phyloP scores from a whole-genome alignment of 2,113 vertebrate genomes.

The Neolamprologus sp. region DNA sequence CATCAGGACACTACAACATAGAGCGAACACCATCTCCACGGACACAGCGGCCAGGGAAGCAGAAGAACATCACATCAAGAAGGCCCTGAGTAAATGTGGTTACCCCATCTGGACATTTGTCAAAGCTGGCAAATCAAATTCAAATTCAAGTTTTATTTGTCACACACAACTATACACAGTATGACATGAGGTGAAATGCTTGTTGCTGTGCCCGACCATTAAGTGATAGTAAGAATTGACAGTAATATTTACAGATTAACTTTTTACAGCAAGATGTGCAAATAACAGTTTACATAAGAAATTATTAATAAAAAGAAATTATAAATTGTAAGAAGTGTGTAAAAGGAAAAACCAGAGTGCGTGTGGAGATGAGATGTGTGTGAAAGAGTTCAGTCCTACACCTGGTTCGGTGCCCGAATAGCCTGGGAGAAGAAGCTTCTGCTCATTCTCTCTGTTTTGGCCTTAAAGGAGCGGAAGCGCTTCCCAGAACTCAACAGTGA shows the following conservation, averaged over 20 bases:
- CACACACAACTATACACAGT: background rate
- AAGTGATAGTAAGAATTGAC: background rate
- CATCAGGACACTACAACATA: background rate
- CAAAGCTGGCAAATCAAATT: background rate
- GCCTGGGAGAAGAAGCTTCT: background rate
- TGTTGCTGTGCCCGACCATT: background rate
- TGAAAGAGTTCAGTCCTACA: background rate
- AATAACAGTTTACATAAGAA: no score
- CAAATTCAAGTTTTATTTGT: background rate
- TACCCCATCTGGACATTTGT: background rate
- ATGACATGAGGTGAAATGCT: background rate
- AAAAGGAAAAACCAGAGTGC: background rate
- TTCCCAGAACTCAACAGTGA: background rate
- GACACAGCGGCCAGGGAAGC: background rate
- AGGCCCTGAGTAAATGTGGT: background rate
- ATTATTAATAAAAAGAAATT: background rate
- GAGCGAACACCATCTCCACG: background rate
- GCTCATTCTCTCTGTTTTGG: background rate
- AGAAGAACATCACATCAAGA: background rate
- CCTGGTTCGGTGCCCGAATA: background rate
- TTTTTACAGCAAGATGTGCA: background rate
- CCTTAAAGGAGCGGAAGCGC: fast-evolving
- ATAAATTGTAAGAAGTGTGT: background rate
- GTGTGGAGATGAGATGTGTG: background rate
- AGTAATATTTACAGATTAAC: background rate